Base-by-base conservation (phyloP, 2,888 invertebrate genomes). In the Melieria picta region DNA sequence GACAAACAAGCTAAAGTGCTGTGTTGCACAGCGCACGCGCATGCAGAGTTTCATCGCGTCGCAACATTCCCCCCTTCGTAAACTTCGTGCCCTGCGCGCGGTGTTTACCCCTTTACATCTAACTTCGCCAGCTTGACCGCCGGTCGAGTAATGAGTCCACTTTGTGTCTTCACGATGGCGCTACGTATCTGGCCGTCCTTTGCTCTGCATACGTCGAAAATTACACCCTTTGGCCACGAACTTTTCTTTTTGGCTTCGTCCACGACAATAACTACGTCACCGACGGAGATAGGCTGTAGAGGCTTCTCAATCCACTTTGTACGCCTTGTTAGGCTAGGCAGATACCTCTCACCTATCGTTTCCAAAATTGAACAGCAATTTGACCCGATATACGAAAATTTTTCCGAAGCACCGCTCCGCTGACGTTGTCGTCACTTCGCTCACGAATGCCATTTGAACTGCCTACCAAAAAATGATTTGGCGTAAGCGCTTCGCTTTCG, bases 271-370 rank as follows among this genome's bases (percentile, higher is more conserved):
- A 63, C 62, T 16, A 63, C 42, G 11, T 63, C 62, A 42, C 42
- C 13, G 3, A 16, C 62, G 30, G 62, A 47, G 10, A 30, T 16
- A 10, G 58, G 58, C 11, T 4, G 9, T 11, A 58, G 2, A 9
- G 58, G 58, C n/a, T 56, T 56, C 52, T 60, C 48, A 45, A 65
- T 62, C 66, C 67, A 71, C 42, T 71, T 71, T 11, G 57, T 63
- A 48, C 67, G 47, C 50, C 63, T 48, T 45, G 63, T 62, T 16
- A 60, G 47, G 7, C 30, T 66, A 11, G 57, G 60, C 4, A 71
- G 52, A 11, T 71, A 65, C 42, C 65, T 11, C 42, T 57, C n/a
- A 65, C 11, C 65, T 65, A 61, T 4, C 60, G 63, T 43, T 69
- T 72, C 60, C 65, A 72, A 68, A 63, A 64, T 1, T 64, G 1